Evolutionary conservation across 2,888 invertebrate genomes (phyloP), one percentile per base, ranked within the genome.

Genomic region (Lissonota sp.): DNA sequence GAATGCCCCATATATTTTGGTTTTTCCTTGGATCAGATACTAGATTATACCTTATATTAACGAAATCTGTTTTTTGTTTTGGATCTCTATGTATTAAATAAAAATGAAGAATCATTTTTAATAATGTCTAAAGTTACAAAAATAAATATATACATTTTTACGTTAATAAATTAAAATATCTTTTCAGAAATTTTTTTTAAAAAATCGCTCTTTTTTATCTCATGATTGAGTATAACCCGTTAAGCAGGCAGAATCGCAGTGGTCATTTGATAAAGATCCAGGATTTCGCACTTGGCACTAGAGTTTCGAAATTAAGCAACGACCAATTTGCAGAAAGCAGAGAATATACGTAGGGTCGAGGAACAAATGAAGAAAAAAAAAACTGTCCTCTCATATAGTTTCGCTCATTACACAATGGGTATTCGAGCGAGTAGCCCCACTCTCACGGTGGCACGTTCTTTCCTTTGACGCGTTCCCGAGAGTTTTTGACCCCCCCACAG

Each of bases 331-430:
- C 3, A 51, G 51, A 14, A 6, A 51, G 6, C 51, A 51, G 10
- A 51, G 10, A 26, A 26, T 26, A 26, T 26, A 26, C 26, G 26
- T 14, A 51, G 12, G 51, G n/a, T n/a, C 49, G 49, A 49, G 10
- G 51, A 12, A 3, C 12, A 12, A 14, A 14, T 5, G 14, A 5
- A 14, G 12, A 51, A n/a, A 53, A 71, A 6, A 42, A 39, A 44
- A 62, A 76, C 14, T 6, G 44, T 44, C 26, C n/a, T 69, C 12
- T 12, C n/a, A 8, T 37, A 44, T 10, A 58, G 64, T 58, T 64
- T 60, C 12, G 39, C 44, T 60, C 58, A 62, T 67, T 44, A 53
- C 49, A 78, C 77, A 78, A 62, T 72, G 60, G 66, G 62, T 60
- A 44, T 53, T 44, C 44, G 58, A 67, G 44, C 53, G 71, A 77